Evolutionary conservation across 2,797 vertebrate species (phyloP), one percentile per base, ranked within the genome.

Genomic region (Rhinatrema bivittatum): DNA sequence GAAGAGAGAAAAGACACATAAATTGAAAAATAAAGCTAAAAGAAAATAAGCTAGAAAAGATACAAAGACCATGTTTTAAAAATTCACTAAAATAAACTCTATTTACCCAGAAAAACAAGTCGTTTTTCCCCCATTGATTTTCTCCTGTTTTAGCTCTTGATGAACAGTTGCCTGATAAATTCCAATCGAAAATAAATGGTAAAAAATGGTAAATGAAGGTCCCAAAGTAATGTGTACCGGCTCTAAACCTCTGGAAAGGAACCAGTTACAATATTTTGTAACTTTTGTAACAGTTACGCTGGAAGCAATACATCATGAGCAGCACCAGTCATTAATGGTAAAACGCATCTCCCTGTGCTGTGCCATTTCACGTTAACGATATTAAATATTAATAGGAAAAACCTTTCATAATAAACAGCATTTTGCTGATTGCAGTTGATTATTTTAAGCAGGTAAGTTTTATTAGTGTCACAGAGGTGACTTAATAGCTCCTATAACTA

Each of bases 391-490:
- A 82, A 75, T 81, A 78, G 65, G 62, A 75, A 85, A 83, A 77
- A 60, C 62, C 57, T 87, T 88, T 86, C 66, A 78, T 88, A 88
- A 92, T 91, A 91, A 94, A 94, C 79, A 86, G 67, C 82, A 82
- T 86, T 90, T 90, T 88, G 80, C 90, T 97, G 94, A 99, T 97
- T 99, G 93, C 90, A 71, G 87, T 87, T 94, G 91, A 96, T 98
- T 97, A 91, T 81, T 77, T 90, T 92, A 86, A 87, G 84, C 87
- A 81, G 84, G 75, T 83, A 82, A n/a, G 84, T 90, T 82, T 89
- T 71, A 80, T 77, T 76, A 67, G 80, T 91, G 91, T 91, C 82
- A 81, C 53, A 73, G 82, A 84, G 88, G 91, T 89, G 89, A 92
- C 87, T 75, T 82, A 78, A 80, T 71, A 79, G 77, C 79, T 90